Conservation (phyloP, 2,888 invertebrate genomes). For the Phlogophora meticulosa region DNA sequence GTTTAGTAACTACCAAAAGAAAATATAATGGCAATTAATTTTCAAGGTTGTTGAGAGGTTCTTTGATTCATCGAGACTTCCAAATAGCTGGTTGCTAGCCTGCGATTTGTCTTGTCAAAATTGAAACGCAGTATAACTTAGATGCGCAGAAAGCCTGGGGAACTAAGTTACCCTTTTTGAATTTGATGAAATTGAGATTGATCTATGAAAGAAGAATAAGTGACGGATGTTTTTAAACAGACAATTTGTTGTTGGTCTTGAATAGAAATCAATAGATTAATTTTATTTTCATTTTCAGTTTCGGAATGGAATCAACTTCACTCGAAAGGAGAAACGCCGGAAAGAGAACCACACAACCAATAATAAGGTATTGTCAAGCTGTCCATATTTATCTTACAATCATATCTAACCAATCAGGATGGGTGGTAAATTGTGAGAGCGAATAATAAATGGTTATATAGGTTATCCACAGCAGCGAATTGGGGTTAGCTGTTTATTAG, state of each 20-base stretch:
- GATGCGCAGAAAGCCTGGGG: no score
- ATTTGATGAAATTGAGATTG: neutral
- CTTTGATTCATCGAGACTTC: neutral
- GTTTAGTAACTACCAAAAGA: slow-evolving; percentile 8
- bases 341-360: slow-evolving; percentile 76
- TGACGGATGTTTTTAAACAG: neutral
- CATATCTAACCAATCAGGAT: no score
- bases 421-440: no score
- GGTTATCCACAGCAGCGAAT: no score
- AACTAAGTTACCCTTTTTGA: neutral
- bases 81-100: neutral
- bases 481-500: no score
- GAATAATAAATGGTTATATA: no score
- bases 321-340: slow-evolving; percentile 79
- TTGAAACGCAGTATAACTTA: no score
- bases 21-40: slow-evolving; percentile 2
- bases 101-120: neutral
- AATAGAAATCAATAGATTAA: slow-evolving; percentile 20
- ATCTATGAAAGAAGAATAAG: neutral
- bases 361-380: slow-evolving; percentile 75
- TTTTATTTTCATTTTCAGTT: slow-evolving; percentile 81
- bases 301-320: slow-evolving; percentile 80
- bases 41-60: slow-evolving; percentile 2
- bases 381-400: neutral
- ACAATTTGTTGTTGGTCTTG: no score